Conservation (phyloP, 1,140 invertebrate genomes). For the Drosophila albomicans region DNA sequence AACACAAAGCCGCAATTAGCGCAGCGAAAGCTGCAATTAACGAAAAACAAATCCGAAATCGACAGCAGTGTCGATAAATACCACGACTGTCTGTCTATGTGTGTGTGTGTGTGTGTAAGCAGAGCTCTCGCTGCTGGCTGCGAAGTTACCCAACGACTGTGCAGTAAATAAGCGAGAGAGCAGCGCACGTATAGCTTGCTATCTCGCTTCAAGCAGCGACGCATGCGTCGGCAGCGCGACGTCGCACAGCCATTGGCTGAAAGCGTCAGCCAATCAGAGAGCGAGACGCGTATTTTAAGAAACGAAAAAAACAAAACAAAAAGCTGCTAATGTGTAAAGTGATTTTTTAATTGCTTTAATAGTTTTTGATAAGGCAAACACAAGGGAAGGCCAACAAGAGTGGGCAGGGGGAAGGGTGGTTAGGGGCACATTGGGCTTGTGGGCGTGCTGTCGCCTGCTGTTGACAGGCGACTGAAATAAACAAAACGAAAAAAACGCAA, state of each 20-base stretch:
- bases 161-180: conserved; percentile 40
- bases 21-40: conserved; percentile 56
- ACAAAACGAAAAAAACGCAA: conserved; percentile 19
- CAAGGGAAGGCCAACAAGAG: neutral
- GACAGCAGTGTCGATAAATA: conserved; percentile 51
- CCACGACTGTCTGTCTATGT: no score
- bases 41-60: conserved; percentile 39
- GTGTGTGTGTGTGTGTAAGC: neutral
- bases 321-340: conserved; percentile 72
- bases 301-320: conserved; percentile 18
- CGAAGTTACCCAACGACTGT: conserved; percentile 36
- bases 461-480: conserved; percentile 57
- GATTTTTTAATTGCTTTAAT: conserved; percentile 80
- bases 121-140: neutral
- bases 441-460: conserved; percentile 45
- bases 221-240: conserved; percentile 66
- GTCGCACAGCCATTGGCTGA: conserved; percentile 51
- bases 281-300: neutral
- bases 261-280: conserved; percentile 49
- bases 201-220: conserved; percentile 30
- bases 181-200: conserved; percentile 33
- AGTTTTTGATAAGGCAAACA: conserved; percentile 49
- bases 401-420: neutral
- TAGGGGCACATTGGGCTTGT: neutral
- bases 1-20: conserved; percentile 60